A percentile compares a stretch with the other conserved stretches of the same genome.
These are phyloP conservation scores for Chromoteleia sp. DNA, from an alignment of 2,888 invertebrate genomes.

Conservation along the genomic window DNA sequence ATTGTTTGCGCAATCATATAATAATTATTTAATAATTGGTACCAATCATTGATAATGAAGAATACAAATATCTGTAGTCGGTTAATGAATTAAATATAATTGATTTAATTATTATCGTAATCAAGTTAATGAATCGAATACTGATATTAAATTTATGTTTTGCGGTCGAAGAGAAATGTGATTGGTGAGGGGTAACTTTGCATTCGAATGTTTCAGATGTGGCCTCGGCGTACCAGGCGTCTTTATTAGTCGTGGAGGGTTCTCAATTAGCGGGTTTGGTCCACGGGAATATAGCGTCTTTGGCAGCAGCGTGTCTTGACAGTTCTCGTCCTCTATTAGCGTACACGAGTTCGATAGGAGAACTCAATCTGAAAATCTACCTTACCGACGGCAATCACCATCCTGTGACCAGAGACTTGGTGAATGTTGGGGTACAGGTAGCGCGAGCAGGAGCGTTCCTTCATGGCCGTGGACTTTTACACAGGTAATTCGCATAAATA, in stretches of 20 bases:
- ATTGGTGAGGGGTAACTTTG: slow-evolving; percentile 10
- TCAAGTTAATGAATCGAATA: neutral
- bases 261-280: slow-evolving; percentile 90
- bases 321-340: slow-evolving; percentile 88
- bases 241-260: slow-evolving; percentile 90
- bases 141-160: neutral
- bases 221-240: slow-evolving; percentile 90
- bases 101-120: slow-evolving; percentile 2
- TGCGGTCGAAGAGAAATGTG: neutral
- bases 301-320: slow-evolving; percentile 89
- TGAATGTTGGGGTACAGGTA: slow-evolving; percentile 93
- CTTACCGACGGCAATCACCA: slow-evolving; percentile 84
- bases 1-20: neutral
- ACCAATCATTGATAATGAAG: slow-evolving; percentile 6
- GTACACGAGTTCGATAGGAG: slow-evolving; percentile 87
- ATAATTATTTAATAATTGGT: slow-evolving; percentile 1
- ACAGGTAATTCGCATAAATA: slow-evolving; percentile 85
- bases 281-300: slow-evolving; percentile 90
- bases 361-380: slow-evolving; percentile 82
- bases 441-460: slow-evolving; percentile 94
- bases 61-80: neutral
- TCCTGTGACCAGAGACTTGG: slow-evolving; percentile 91
- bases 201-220: slow-evolving; percentile 86
- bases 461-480: slow-evolving; percentile 94
- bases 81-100: neutral